Base-by-base conservation (phyloP, 2,113 vertebrate species). In the Mohoua ochrocephala region DNA sequence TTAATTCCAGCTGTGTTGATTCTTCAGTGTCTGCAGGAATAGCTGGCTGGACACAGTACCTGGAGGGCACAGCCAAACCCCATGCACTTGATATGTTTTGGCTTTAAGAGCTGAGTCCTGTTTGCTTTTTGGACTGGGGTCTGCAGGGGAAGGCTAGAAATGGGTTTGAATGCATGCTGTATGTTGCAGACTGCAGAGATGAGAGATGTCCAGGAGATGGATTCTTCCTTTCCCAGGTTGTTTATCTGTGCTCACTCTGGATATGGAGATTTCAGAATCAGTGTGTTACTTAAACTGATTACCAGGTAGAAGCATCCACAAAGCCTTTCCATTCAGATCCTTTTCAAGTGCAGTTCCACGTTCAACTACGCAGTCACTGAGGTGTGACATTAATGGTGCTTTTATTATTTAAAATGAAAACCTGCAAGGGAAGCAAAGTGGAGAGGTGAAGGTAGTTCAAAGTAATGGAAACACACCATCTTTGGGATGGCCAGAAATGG, bases 271-370 rank as follows among this genome's bases (percentile, higher is more conserved):
- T 44, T 13, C 45, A 84, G 53, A 94, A 79, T 53, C 75, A 15
- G 14, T 22, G 26, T 56, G 35, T 79, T 35, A 41, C 57, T 85
- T 93, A 69, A 85, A 79, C 44, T 57, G 41, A 65, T 84, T 69
- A 82, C 41, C 53, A 76, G 70, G 69, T 60, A 45, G 91, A 91
- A 95, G 53, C 74, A 56, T 84, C 39, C 67, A 59, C 80, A 87
- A 77, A 92, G 33, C 35, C 54, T 89, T 88, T 90, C 50, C 31
- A 42, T 84, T 77, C 1, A 11, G n/a, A 90, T 82, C 41, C 28
- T n/a, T 69, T 85, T 77, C 53, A 67, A 71, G 42, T 33, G n/a
- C 33, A 28, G 33, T 82, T 85, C 73, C 1, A 1, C 2, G 2
- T 89, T 87, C 45, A 50, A 53, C 50, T 53, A 42, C 1, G 4